These are phyloP conservation scores for Eptesicus fuscus DNA, from an alignment of 2,113 vertebrate species.

Conservation along the genomic window DNA sequence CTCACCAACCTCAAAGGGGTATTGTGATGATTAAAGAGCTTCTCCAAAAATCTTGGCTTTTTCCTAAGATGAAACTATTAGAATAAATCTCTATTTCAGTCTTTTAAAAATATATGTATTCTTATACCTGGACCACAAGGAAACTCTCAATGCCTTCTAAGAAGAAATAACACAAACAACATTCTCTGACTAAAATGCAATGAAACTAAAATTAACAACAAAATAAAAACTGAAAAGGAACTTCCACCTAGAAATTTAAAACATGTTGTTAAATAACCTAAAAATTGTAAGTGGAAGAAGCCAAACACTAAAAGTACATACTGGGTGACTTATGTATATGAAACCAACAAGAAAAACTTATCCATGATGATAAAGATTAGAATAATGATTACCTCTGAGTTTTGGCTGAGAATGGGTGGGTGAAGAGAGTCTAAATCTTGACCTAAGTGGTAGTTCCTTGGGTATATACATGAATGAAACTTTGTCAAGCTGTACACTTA, in stretches of 20 bases:
- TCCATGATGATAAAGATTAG: neutral
- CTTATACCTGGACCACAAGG: neutral
- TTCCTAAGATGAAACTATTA: neutral
- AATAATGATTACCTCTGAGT: neutral
- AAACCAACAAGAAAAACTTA: neutral
- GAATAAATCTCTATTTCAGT: neutral
- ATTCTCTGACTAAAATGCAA: neutral
- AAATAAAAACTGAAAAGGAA: neutral
- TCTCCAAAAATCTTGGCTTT: neutral
- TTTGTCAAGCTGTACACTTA: neutral
- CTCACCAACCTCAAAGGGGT: neutral
- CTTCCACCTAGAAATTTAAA: conserved; percentile 4
- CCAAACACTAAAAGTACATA: neutral
- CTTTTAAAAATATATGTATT: neutral
- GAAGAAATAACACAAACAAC: neutral
- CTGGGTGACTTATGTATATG: neutral
- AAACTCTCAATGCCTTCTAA: neutral
- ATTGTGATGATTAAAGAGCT: neutral
- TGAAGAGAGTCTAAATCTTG: neutral
- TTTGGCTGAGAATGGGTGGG: neutral
- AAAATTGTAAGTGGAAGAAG: neutral
- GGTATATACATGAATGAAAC: neutral
- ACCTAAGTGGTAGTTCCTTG: neutral
- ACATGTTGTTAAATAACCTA: neutral
- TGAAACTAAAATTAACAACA: neutral